Evolutionary conservation across 2,113 vertebrate species (phyloP).

Genomic region (Sinocyclocheilus anophthalmus): DNA sequence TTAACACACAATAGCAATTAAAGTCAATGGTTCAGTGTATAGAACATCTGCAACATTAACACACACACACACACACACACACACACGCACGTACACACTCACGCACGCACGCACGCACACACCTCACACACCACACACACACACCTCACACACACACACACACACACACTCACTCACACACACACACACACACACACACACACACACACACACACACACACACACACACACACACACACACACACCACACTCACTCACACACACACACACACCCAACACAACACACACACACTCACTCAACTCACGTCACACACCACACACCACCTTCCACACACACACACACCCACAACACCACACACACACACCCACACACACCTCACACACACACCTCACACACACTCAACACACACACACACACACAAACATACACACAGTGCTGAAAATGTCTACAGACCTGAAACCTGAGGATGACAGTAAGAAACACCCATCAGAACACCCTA

Average conservation of each 20-base stretch:
- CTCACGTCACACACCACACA: no score
- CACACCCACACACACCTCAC: slow-evolving; percentile 36
- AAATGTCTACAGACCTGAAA: no score
- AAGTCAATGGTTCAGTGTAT: background rate
- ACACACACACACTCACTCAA: background rate
- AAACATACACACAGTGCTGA: no score
- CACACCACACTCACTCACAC: background rate
- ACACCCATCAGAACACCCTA: no score
- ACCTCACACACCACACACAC: slow-evolving; percentile 12
- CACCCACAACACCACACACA: slow-evolving; percentile 14
- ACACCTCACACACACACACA: background rate
- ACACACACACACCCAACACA: slow-evolving; percentile 34
- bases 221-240: slow-evolving; percentile 31
- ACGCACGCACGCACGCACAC: no score
- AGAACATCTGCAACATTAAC: slow-evolving; percentile 16
- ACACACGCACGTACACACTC: background rate
- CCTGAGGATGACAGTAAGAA: no score
- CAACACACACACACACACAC: no score
- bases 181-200: no score
- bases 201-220: background rate
- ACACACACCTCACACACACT: no score
- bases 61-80: slow-evolving; percentile 34
- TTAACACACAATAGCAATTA: slow-evolving; percentile 44
- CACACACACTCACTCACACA: no score
- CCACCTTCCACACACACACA: slow-evolving; percentile 40